These are phyloP conservation scores for Bathybates hornii DNA, from an alignment of 2,113 vertebrate species.

Conservation along the genomic window DNA sequence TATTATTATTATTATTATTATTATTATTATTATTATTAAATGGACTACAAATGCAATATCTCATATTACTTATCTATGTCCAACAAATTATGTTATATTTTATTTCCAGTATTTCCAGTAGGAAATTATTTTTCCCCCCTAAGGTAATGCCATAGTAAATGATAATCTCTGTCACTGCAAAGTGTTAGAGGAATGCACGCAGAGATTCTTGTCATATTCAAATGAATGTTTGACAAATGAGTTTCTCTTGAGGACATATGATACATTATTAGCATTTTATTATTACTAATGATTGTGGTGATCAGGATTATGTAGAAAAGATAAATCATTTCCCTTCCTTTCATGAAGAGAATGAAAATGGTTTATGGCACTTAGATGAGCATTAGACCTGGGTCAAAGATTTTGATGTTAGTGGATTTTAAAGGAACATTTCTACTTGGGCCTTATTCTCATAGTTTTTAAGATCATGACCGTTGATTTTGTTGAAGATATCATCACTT, in stretches of 20 bases:
- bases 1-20: neutral
- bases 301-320: slow-evolving; percentile 58
- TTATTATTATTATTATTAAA: neutral
- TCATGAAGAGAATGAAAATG: slow-evolving; percentile 25
- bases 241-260: slow-evolving; percentile 50
- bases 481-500: neutral
- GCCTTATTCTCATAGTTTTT: neutral
- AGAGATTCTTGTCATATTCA: slow-evolving; percentile 30
- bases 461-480: neutral
- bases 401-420: neutral
- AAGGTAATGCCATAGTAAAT: neutral
- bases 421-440: neutral
- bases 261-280: slow-evolving; percentile 65
- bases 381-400: slow-evolving; percentile 16
- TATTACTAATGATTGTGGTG: slow-evolving; percentile 67
- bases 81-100: neutral
- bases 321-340: slow-evolving; percentile 58
- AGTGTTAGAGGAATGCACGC: slow-evolving; percentile 8
- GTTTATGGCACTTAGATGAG: slow-evolving; percentile 17
- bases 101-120: neutral
- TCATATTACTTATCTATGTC: neutral
- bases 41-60: neutral
- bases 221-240: slow-evolving; percentile 60
- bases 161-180: neutral
- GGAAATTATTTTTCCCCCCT: neutral